Evolutionary conservation across 2,888 invertebrate species (phyloP).

Genomic region (Eurytoma californica): DNA sequence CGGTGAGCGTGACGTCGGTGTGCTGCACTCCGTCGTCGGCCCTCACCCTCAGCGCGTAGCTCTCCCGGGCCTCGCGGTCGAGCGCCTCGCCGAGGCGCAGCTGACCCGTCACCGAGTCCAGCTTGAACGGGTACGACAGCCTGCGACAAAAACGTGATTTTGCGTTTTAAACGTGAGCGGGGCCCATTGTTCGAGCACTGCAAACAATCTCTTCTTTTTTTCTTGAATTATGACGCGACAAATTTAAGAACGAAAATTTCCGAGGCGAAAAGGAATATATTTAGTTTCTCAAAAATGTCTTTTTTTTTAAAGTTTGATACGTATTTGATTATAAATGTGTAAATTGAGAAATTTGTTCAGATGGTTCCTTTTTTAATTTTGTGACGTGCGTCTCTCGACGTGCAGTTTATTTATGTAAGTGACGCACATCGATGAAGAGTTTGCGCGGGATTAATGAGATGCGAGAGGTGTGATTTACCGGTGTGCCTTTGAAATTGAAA

Average conservation of each 20-base stretch:
- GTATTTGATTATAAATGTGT: no score
- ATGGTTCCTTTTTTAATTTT: neutral
- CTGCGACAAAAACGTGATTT: conserved; percentile 22
- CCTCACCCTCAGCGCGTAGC: conserved; percentile 86
- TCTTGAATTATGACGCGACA: no score
- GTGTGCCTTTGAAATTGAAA: no score
- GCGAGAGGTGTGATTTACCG: no score
- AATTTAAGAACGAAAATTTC: no score
- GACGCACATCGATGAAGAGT: neutral
- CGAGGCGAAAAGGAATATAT: no score
- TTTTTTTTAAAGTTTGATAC: no score
- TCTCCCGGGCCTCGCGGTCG: conserved; percentile 88
- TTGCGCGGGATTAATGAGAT: no score
- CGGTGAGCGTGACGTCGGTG: conserved; percentile 85
- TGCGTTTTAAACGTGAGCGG: neutral
- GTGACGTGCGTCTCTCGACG: neutral
- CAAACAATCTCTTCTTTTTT: no score
- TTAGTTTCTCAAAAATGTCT: no score
- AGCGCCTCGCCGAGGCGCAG: conserved; percentile 86
- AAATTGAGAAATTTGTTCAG: no score
- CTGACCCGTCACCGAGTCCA: conserved; percentile 84
- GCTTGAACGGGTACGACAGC: conserved; percentile 76
- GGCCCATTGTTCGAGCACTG: neutral
- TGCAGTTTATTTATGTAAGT: neutral
- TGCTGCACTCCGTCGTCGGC: conserved; percentile 93